A percentile compares a stretch with the other conserved stretches of the same genome.
Conservation (phyloP, 2,797 vertebrate genomes). For the Falco berigora region DNA sequence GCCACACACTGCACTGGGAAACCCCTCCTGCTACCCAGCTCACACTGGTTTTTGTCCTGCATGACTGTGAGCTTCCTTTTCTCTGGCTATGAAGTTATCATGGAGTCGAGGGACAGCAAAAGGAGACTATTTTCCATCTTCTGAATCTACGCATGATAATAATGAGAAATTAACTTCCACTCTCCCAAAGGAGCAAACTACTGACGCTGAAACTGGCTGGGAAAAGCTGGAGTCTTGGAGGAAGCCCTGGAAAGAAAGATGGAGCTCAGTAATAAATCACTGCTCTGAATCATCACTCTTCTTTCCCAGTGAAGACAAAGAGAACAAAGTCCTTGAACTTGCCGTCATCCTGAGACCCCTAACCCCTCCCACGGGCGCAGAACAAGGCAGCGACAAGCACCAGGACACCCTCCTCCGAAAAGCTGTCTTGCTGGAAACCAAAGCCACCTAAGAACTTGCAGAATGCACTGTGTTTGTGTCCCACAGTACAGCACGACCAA, state of each 20-base stretch:
- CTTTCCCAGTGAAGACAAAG: neutral
- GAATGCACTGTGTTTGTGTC: fast-evolving
- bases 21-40: neutral
- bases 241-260: neutral
- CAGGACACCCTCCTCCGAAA: neutral
- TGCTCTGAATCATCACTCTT: neutral
- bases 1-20: neutral
- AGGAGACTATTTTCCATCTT: neutral
- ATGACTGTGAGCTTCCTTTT: neutral
- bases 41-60: neutral
- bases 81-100: neutral
- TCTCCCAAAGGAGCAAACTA: neutral
- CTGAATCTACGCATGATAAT: neutral
- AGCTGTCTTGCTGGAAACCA: neutral
- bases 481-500: fast-evolving
- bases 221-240: neutral
- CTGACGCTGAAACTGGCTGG: neutral
- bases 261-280: neutral
- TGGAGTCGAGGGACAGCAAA: neutral
- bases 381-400: neutral
- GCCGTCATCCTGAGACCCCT: neutral
- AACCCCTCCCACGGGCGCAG: neutral
- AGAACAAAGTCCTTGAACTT: neutral
- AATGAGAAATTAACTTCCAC: constrained; percentile 29
- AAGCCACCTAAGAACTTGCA: fast-evolving